Conservation (phyloP, 2,797 vertebrate species). For the Paratrypauchen microcephalus region DNA sequence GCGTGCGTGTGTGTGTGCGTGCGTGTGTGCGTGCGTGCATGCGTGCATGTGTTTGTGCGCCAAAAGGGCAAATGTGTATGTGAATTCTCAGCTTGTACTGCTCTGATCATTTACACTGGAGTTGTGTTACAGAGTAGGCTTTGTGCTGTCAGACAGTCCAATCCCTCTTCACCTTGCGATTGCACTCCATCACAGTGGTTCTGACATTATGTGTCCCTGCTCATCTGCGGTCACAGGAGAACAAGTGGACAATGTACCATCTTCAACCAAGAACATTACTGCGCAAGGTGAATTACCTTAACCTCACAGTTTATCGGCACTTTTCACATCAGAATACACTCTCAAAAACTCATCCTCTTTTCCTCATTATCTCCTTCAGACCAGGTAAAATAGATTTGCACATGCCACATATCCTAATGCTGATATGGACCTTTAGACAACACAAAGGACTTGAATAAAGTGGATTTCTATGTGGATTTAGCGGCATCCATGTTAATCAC, state of each 20-base stretch:
- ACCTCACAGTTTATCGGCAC: constrained; percentile 40
- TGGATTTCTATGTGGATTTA: constrained; percentile 69
- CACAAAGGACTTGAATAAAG: constrained; percentile 64
- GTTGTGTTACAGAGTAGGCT: constrained; percentile 70
- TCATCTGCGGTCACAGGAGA: constrained; percentile 56
- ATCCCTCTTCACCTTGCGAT: constrained; percentile 55
- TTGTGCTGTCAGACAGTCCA: constrained; percentile 50
- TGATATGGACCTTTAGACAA: constrained; percentile 61
- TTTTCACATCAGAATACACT: constrained; percentile 33
- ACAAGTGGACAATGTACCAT: constrained; percentile 46
- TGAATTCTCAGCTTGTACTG: constrained; percentile 33
- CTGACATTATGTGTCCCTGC: constrained; percentile 51
- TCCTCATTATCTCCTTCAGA: constrained; percentile 37
- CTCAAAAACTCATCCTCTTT: constrained; percentile 27
- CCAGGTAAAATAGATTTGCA: constrained; percentile 33
- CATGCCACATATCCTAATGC: constrained; percentile 39
- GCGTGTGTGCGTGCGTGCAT: not conserved
- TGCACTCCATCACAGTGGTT: constrained; percentile 61
- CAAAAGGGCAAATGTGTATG: constrained; percentile 12
- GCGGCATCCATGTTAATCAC: constrained; percentile 66
- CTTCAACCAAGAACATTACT: constrained; percentile 65
- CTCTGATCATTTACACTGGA: constrained; percentile 56
- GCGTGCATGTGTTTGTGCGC: not conserved
- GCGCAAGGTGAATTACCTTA: constrained; percentile 66
- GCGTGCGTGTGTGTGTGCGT: too few relatives aligned